A percentile compares a stretch with the other conserved stretches of the same genome.
phyloP scores from a whole-genome alignment of 2,888 invertebrate species.

The Drosophila paramelanica region DNA sequence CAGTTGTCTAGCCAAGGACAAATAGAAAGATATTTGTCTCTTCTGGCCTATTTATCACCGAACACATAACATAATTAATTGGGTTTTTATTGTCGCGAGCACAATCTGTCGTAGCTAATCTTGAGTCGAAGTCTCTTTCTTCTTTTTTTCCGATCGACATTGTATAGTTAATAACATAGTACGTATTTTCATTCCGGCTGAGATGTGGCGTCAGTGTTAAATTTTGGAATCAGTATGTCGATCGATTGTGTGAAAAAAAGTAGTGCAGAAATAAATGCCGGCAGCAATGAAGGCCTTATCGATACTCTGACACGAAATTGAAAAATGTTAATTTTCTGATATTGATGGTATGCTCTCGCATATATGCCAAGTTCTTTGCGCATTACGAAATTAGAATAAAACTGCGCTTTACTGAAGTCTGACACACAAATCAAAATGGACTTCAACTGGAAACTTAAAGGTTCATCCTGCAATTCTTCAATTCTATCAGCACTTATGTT shows the following conservation, averaged over 20 bases:
- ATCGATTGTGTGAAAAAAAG: slow-evolving; percentile 46
- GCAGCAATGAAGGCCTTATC: slow-evolving; percentile 63
- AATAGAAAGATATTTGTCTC: not conserved
- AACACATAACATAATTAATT: slow-evolving; percentile 53
- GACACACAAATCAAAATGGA: slow-evolving; percentile 49
- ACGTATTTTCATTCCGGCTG: slow-evolving; percentile 12
- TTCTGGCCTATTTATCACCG: slow-evolving; percentile 6
- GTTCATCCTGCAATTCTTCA: slow-evolving; percentile 31
- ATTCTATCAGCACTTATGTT: not conserved
- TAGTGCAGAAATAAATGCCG: slow-evolving; percentile 45
- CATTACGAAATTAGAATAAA: slow-evolving; percentile 74
- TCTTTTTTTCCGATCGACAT: slow-evolving; percentile 12
- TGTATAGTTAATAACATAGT: slow-evolving; percentile 43
- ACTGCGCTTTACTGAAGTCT: slow-evolving; percentile 57
- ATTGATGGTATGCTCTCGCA: slow-evolving; percentile 43
- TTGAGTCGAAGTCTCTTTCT: slow-evolving; percentile 9
- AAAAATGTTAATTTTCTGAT: slow-evolving; percentile 76
- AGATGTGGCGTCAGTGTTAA: slow-evolving; percentile 10
- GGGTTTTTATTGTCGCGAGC: slow-evolving; percentile 21
- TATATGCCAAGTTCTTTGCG: slow-evolving; percentile 64
- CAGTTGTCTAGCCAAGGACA: slow-evolving; percentile 51
- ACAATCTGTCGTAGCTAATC: slow-evolving; percentile 58
- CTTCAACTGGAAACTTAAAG: slow-evolving; percentile 13
- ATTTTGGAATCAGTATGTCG: slow-evolving; percentile 37
- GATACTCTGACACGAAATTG: slow-evolving; percentile 57